Evolutionary conservation across 2,797 vertebrate species (phyloP).

Genomic region (Characodon lateralis): DNA sequence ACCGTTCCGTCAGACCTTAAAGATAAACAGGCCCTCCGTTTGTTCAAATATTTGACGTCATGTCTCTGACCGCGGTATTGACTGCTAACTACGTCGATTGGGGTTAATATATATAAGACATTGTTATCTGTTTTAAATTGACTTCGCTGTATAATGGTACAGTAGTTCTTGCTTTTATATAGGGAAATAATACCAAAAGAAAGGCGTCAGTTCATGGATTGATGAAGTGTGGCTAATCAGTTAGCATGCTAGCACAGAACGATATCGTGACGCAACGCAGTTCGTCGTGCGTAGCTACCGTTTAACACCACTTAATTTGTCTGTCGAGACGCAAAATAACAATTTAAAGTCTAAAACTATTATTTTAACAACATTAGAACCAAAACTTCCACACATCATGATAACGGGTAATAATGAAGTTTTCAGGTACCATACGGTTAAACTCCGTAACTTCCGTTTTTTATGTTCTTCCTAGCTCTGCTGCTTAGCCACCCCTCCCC

Average conservation of each 20-base stretch:
- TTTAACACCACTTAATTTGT: not conserved
- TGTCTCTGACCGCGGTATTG: too few relatives aligned
- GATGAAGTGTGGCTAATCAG: not conserved
- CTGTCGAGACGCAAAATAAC: not conserved
- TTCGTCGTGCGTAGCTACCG: constrained; percentile 21
- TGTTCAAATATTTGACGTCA: not conserved
- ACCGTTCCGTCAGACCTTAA: not conserved
- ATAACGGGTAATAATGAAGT: not conserved
- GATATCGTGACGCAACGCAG: constrained; percentile 43
- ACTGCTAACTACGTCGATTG: not conserved
- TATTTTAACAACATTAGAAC: not conserved
- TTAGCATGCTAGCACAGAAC: constrained; percentile 12
- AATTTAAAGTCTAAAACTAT: not conserved
- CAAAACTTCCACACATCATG: rapidly evolving
- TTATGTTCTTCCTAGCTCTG: constrained; percentile 23
- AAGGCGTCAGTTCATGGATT: not conserved
- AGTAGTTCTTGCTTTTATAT: not conserved
- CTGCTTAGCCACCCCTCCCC: constrained; percentile 70
- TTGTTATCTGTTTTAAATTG: too few relatives aligned
- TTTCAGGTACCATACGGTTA: not conserved
- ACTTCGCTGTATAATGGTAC: not conserved
- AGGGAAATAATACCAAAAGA: not conserved
- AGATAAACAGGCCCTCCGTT: not conserved
- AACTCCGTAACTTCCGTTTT: constrained; percentile 54
- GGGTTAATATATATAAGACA: not conserved